These are phyloP conservation scores for Neuroterus valhalla DNA, from an alignment of 1,140 invertebrate species.

Conservation along the genomic window DNA sequence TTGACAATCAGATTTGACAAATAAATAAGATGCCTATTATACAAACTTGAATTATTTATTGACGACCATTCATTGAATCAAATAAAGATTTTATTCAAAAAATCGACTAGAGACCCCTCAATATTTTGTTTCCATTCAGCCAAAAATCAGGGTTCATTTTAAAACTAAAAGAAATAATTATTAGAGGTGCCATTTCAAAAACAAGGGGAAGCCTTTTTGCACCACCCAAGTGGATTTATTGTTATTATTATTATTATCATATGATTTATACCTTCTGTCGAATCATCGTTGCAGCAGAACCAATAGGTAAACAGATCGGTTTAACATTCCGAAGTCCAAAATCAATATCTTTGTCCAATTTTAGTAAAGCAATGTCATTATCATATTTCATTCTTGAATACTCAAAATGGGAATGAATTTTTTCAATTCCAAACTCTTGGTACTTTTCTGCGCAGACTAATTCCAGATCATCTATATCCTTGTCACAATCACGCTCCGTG, in stretches of 20 bases:
- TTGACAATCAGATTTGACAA: too few species aligned
- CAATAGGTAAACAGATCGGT: conserved; percentile 77
- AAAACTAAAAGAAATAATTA: background rate
- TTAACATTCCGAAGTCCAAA: conserved; percentile 71
- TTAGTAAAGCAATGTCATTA: conserved; percentile 80
- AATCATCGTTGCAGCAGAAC: conserved; percentile 48
- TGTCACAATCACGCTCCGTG: conserved; percentile 32
- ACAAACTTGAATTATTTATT: too few species aligned
- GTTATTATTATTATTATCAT: background rate
- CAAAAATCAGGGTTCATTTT: background rate
- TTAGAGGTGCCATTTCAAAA: background rate
- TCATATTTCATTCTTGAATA: conserved; percentile 69
- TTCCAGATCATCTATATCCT: conserved; percentile 56
- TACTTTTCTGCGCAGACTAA: conserved; percentile 74
- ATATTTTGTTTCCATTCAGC: too few species aligned
- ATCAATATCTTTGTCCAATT: conserved; percentile 72
- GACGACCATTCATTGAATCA: too few species aligned
- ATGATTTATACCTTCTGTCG: conserved; percentile 49
- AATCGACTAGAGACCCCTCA: too few species aligned
- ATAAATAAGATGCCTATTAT: too few species aligned
- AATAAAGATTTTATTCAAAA: too few species aligned
- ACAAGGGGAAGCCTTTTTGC: too few species aligned
- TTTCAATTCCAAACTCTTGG: conserved; percentile 77
- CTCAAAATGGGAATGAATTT: conserved; percentile 74
- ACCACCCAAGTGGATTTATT: background rate